A percentile compares a stretch with the other conserved stretches of the same genome.
These are phyloP conservation scores for Catajapyx aquilonaris DNA, from an alignment of 1,140 invertebrate genomes.

Conservation along the genomic window DNA sequence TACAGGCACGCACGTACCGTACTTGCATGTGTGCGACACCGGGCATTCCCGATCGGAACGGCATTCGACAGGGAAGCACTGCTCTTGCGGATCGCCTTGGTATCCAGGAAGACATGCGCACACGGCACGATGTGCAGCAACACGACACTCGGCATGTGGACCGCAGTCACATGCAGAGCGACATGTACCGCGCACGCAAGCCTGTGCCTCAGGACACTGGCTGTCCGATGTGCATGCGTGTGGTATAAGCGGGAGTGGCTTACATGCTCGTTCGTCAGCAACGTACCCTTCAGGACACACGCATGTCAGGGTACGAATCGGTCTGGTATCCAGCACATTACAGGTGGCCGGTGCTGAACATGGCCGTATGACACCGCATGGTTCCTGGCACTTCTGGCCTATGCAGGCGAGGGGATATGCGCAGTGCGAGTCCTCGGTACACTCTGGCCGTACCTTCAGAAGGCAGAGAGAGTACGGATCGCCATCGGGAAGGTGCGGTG, in stretches of 20 bases:
- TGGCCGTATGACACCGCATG: conserved; percentile 46
- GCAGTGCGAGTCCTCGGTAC: conserved; percentile 53
- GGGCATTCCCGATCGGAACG: conserved; percentile 55
- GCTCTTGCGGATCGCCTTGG: conserved; percentile 60
- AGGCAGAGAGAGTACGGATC: conserved; percentile 18
- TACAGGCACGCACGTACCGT: conserved; percentile 51
- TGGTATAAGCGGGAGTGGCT: conserved; percentile 20
- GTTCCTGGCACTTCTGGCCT: conserved; percentile 51
- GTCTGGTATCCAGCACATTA: conserved; percentile 51
- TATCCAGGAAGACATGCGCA: conserved; percentile 55
- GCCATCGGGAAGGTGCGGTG: conserved; percentile 26
- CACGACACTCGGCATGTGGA: conserved; percentile 51
- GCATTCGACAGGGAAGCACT: conserved; percentile 53
- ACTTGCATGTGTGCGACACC: conserved; percentile 41
- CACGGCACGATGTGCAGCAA: conserved; percentile 56
- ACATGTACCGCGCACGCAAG: conserved; percentile 56
- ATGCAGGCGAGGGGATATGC: conserved; percentile 59
- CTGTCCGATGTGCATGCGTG: conserved; percentile 48
- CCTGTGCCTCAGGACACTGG: conserved; percentile 53
- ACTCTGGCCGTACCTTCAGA: conserved; percentile 33
- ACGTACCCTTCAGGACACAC: conserved; percentile 70
- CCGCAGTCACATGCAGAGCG: conserved; percentile 69
- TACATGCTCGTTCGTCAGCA: conserved; percentile 53
- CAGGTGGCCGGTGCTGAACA: conserved; percentile 49
- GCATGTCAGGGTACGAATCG: conserved; percentile 71